Conservation (phyloP, 1,140 invertebrate species). For the Hyles vespertilio region DNA sequence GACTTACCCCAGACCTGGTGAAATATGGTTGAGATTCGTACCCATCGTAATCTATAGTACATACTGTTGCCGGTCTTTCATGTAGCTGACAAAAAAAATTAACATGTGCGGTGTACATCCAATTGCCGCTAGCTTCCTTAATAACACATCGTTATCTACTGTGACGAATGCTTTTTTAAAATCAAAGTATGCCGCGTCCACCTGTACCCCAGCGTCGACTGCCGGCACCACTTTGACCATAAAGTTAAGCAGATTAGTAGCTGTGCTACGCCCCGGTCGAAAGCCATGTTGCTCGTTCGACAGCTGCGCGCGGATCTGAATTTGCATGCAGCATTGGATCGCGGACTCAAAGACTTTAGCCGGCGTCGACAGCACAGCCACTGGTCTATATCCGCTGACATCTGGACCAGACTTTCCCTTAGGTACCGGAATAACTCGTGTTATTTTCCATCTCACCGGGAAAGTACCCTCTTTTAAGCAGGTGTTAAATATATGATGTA, state of each 20-base stretch:
- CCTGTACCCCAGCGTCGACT: slow-evolving; percentile 15
- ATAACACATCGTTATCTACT: slow-evolving; percentile 3
- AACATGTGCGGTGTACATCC: slow-evolving; percentile 5
- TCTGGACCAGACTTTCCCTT: slow-evolving; percentile 14
- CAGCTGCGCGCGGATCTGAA: slow-evolving; percentile 14
- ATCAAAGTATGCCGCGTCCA: slow-evolving; percentile 22
- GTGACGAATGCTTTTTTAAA: slow-evolving; percentile 8
- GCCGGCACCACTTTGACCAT: slow-evolving; percentile 4
- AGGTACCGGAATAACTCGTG: slow-evolving; percentile 23
- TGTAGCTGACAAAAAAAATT: slow-evolving; percentile 8
- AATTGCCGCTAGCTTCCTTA: slow-evolving; percentile 4
- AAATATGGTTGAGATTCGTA: slow-evolving; percentile 8
- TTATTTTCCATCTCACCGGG: slow-evolving; percentile 13
- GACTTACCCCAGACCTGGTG: slow-evolving; percentile 3
- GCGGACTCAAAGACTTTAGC: slow-evolving; percentile 25
- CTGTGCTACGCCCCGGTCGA: slow-evolving; percentile 7
- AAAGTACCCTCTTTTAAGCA: neutral
- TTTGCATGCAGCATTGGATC: slow-evolving; percentile 12
- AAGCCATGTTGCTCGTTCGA: slow-evolving; percentile 17
- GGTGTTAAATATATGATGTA: too few relatives aligned
- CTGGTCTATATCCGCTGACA: slow-evolving; percentile 19
- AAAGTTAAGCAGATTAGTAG: too few relatives aligned
- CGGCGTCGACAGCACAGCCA: slow-evolving; percentile 26
- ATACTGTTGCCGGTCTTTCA: slow-evolving; percentile 8
- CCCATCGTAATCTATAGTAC: slow-evolving; percentile 8